Base-by-base conservation (phyloP, 2,888 invertebrate genomes). In the Zaprionus obscuricornis region DNA sequence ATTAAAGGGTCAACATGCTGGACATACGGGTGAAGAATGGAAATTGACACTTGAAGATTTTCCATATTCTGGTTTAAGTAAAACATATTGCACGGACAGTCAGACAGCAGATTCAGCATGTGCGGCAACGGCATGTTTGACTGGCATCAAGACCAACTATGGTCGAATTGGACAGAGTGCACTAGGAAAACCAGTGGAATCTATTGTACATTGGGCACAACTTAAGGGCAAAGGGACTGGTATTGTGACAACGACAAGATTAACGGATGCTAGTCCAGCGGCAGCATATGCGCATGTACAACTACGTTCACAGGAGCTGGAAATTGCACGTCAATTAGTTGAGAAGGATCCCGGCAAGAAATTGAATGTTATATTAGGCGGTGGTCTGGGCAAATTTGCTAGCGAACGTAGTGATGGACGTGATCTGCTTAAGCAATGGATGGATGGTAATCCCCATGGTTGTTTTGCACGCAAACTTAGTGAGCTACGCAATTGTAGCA, bases 201-300 rank as follows among this genome's bases (percentile, higher is more conserved):
- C 95, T 0, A 93, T 96, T 10, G 92, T 93, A 0, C 91, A 92
- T 18, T 94, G 94, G 93, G 95, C 95, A 0, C 92, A 95, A 81
- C 58, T 62, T 1, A 92, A 91, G 6, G 92, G 92, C 0, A 94
- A 93, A 83, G 89, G 90, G 0, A 65, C 91, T 74, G 94, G 94
- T 0, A 70, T 94, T 3, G 95, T 96, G 1, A 96, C 96, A 0
- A 96, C 95, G 0, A 94, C 95, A 0, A 90, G 95, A 5, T 92
- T 96, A 0, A 96, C 96, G 0, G 95, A 96, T 86, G 96, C 96
- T 0, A 95, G 95, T 1, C 96, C 96, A 0, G 93, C 94, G 0
- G 93, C 92, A 0, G 89, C 91, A 74, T 93, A 92, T 77, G 92
- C 93, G 0, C 93, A 93, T 64, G 91, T 92, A 0, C 92, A 94